These are phyloP conservation scores for Cyrtonyx montezumae DNA, from an alignment of 2,113 vertebrate species.

Conservation along the genomic window DNA sequence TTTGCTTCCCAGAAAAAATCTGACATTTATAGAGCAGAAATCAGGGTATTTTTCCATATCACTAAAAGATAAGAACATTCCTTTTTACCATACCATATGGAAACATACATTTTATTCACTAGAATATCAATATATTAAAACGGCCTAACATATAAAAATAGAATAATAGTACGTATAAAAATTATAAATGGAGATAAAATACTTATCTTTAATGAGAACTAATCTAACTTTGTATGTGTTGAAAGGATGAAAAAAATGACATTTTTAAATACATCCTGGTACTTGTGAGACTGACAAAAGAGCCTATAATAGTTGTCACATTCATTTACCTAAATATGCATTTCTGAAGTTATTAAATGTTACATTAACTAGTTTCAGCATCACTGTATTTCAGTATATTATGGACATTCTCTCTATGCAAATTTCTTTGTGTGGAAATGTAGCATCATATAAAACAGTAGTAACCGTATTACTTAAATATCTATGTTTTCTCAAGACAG, in stretches of 20 bases:
- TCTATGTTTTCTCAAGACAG: background rate
- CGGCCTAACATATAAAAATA: background rate
- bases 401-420: background rate
- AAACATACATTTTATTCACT: background rate
- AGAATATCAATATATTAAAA: background rate
- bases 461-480: background rate
- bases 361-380: constrained; percentile 1
- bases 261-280: background rate
- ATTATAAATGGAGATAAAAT: background rate
- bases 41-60: background rate
- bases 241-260: background rate
- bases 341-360: constrained; percentile 29
- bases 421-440: background rate
- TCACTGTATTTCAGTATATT: background rate
- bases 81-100: background rate
- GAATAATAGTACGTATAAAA: background rate
- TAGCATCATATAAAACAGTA: background rate
- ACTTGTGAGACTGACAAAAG: constrained; percentile 2
- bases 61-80: background rate
- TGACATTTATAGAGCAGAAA: background rate
- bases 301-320: constrained; percentile 3
- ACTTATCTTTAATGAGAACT: background rate
- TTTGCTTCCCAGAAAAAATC: background rate
- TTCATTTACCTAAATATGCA: background rate
- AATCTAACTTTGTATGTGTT: background rate